Evolutionary conservation across 2,888 invertebrate species (phyloP), one percentile per base, ranked within the genome.

Genomic region (Platycnemis pennipes): DNA sequence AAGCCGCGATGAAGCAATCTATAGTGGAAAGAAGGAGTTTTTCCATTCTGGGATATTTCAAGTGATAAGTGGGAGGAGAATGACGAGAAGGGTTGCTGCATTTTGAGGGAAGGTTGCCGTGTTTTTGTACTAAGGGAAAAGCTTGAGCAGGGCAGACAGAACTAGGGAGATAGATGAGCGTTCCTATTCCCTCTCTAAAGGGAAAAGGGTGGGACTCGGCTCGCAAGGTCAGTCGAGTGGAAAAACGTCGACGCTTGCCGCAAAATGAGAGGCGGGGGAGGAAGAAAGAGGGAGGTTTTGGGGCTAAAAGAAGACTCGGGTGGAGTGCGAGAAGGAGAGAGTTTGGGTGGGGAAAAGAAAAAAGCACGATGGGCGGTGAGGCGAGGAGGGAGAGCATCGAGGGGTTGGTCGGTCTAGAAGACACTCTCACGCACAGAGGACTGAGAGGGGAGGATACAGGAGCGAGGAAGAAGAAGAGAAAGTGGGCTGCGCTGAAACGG

Each of bases 381-480:
- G 88, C 49, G 46, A 88, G 42, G 26, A 94, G 69, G 85, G 31
- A 95, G 88, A 86, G 95, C 88, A 95, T 88, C n/a, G 88, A 49
- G 86, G 45, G 22, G 94, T 95, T 95, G 49, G 56, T 46, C 44
- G 77, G 87, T 22, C 22, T 26, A 94, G 94, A 94, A 87, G 77
- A 45, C 69, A 22, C 16, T 49, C 86, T 69, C 26, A 91, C 86
- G 46, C 45, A 44, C 22, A 85, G 26, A 31, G 88, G 85, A 53
- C 5, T 13, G 46, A 85, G 53, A 42, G 88, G n/a, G 91, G 89
- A 94, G 86, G 53, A 88, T 91, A 94, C 88, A 89, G 85, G n/a
- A 94, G 49, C 37, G 88, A 94, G 86, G 53, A 63, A 69, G 88
- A 94, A 89, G 89, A 94, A 77, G 88, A 49, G 94, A 49, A 53